Percentiles rank a stretch among this genome's conserved stretches.
phyloP scores from a whole-genome alignment of 92 coral and sea anemone genomes.

The Hydrozoanthus gracilis region DNA sequence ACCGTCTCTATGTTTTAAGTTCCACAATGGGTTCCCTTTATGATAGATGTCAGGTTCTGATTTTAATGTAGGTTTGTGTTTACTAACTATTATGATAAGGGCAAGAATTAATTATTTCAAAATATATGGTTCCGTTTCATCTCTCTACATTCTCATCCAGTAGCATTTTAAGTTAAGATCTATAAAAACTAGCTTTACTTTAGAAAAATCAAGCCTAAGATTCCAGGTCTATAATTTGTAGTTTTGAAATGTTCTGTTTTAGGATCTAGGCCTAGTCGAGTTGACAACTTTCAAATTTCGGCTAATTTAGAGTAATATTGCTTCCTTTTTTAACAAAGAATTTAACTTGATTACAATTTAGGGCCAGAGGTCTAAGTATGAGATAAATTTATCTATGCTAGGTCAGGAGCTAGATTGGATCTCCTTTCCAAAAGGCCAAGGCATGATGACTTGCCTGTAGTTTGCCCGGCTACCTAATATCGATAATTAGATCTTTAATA shows the following conservation, averaged over 20 bases:
- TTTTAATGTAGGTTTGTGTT: slow-evolving; percentile 9
- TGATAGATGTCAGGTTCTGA: slow-evolving; percentile 14
- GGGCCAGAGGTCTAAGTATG: slow-evolving; percentile 23
- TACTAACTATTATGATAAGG: slow-evolving; percentile 7
- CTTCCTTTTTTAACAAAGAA: neutral
- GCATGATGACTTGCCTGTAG: neutral
- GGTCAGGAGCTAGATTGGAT: neutral
- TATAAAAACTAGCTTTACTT: slow-evolving; percentile 12
- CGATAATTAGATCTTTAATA: neutral
- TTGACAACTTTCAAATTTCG: neutral
- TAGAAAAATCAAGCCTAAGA: slow-evolving; percentile 20
- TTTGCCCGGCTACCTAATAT: slow-evolving; percentile 22
- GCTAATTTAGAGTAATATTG: slow-evolving; percentile 11
- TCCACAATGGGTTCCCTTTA: too few species aligned
- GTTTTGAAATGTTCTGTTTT: slow-evolving; percentile 10
- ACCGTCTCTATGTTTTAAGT: too few species aligned
- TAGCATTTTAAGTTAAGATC: neutral
- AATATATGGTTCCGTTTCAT: slow-evolving; percentile 4
- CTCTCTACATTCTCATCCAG: neutral
- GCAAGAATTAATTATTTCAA: slow-evolving; percentile 3
- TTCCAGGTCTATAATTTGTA: slow-evolving; percentile 15
- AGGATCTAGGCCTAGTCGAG: slow-evolving; percentile 8
- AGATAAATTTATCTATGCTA: neutral
- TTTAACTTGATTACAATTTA: neutral
- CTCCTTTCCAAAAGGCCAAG: neutral